phyloP scores from a whole-genome alignment of 2,888 invertebrate genomes.

The Perdita meconis region DNA sequence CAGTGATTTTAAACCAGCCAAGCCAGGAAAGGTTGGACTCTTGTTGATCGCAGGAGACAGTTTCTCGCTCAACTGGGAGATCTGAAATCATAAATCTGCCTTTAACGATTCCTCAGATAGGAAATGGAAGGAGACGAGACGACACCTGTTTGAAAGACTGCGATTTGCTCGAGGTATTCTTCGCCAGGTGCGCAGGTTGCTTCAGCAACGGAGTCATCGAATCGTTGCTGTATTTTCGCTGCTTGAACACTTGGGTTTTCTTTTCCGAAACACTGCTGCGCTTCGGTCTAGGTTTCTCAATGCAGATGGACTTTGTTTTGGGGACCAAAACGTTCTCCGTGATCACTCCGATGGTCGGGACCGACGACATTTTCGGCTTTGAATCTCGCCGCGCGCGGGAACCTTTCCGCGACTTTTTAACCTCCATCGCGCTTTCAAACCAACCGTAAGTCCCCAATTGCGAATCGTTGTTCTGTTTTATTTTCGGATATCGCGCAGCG shows the following conservation, averaged over 20 bases:
- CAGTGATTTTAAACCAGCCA: neutral
- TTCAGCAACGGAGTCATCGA: constrained; percentile 15
- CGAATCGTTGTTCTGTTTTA: neutral
- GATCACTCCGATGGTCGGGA: constrained; percentile 23
- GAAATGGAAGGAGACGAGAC: neutral
- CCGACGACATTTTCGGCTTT: neutral
- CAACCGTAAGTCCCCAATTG: neutral
- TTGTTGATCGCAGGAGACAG: neutral
- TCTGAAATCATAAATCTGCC: constrained; percentile 28
- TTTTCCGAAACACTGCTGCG: neutral
- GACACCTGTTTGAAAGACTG: constrained; percentile 4
- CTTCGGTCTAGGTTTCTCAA: neutral
- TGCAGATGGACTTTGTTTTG: constrained; percentile 12
- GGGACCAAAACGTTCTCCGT: constrained; percentile 49
- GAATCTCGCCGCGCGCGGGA: neutral
- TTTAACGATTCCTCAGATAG: neutral
- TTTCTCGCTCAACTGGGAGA: neutral
- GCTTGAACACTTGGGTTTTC: neutral
- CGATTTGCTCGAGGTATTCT: neutral
- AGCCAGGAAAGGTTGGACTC: neutral
- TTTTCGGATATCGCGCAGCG: neutral
- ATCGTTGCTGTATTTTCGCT: neutral
- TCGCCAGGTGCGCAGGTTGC: neutral
- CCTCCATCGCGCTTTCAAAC: neutral
- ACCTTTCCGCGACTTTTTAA: neutral